Evolutionary conservation across 2,113 vertebrate genomes (phyloP).

Genomic region (Nymphicus hollandicus): DNA sequence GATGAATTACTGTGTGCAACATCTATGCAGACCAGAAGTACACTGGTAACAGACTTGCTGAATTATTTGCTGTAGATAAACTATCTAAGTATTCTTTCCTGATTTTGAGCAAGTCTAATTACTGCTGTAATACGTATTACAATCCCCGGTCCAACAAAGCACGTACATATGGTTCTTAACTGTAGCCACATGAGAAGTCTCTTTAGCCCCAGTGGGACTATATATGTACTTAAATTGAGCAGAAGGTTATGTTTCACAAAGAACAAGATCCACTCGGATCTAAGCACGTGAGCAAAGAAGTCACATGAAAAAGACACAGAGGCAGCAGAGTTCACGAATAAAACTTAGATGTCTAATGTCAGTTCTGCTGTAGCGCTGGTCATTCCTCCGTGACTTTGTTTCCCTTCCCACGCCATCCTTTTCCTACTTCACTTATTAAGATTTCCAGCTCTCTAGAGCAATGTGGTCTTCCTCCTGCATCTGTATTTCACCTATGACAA

Average conservation of each 20-base stretch:
- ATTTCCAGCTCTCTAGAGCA: background rate
- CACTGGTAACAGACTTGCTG: background rate
- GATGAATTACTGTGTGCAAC: background rate
- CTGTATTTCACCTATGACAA: background rate
- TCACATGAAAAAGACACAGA: background rate
- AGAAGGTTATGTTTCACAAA: background rate
- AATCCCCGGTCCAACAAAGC: background rate
- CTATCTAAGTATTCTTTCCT: background rate
- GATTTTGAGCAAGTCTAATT: background rate
- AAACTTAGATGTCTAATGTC: background rate
- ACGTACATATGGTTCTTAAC: background rate
- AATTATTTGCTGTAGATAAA: conserved; percentile 24
- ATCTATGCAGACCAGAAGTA: conserved; percentile 4
- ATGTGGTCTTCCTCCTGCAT: background rate
- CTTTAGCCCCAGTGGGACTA: background rate
- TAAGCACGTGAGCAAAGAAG: background rate
- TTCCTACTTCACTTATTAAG: background rate
- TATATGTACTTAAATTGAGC: background rate
- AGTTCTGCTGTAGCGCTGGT: background rate
- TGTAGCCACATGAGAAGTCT: background rate
- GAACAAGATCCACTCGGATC: background rate
- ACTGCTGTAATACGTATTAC: background rate
- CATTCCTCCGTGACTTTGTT: background rate
- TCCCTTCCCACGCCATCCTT: background rate
- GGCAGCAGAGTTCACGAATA: background rate